Evolutionary conservation across 35 echinoderm and acorn worm genomes (phyloP).

Genomic region (Antedon bifida): DNA sequence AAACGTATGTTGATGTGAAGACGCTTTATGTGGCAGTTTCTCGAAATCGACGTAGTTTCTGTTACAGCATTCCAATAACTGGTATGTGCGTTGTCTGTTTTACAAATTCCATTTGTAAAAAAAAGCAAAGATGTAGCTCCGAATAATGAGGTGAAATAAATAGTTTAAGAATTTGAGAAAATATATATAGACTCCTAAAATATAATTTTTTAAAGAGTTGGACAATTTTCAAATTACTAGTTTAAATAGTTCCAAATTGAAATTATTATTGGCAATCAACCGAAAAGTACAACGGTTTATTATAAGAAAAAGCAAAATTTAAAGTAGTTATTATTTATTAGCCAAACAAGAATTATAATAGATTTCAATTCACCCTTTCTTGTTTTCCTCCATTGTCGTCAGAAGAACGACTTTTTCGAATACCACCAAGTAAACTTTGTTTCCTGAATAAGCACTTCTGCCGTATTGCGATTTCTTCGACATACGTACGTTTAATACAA

Average conservation of each 20-base stretch:
- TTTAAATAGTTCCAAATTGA: no score
- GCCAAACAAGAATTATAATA: neutral
- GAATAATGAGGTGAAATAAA: no score
- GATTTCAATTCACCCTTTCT: neutral
- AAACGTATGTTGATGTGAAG: neutral
- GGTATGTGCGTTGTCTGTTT: neutral
- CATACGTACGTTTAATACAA: neutral
- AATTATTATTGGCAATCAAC: no score
- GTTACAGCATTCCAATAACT: neutral
- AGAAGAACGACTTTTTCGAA: neutral
- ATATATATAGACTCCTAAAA: no score
- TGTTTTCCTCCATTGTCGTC: neutral
- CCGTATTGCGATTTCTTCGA: neutral
- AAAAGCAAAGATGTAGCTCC: no score
- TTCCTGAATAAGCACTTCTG: neutral
- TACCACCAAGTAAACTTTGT: neutral
- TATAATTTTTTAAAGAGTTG: no score
- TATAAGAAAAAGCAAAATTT: no score
- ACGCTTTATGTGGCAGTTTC: neutral
- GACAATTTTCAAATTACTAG: no score
- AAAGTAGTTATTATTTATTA: no score
- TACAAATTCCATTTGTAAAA: neutral
- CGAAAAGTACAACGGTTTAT: no score
- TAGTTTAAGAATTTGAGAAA: no score
- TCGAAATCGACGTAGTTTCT: neutral